Evolutionary conservation across 2,797 vertebrate species (phyloP).

Genomic region (Rhabdomys pumilio): DNA sequence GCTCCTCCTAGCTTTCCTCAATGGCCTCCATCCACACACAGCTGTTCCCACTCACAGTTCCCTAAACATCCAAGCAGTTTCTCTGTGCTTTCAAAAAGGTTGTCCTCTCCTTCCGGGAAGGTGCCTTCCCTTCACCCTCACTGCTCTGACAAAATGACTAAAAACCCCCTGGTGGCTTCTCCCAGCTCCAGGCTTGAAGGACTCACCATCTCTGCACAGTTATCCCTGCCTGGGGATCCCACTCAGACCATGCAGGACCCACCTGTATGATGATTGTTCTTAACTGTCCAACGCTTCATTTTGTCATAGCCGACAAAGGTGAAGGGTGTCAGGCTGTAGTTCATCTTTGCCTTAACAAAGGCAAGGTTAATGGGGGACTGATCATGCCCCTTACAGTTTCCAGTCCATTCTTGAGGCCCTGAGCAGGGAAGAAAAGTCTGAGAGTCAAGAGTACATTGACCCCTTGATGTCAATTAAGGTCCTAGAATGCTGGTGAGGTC

Average conservation of each 20-base stretch:
- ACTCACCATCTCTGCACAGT: fast-evolving
- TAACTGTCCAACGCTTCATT: conserved; percentile 82
- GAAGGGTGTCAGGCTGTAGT: conserved; percentile 88
- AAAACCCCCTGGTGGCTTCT: background rate
- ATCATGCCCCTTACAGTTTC: conserved; percentile 77
- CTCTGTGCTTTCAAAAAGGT: background rate
- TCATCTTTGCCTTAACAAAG: conserved; percentile 86
- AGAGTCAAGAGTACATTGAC: fast-evolving
- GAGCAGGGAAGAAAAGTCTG: background rate
- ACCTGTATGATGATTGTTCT: conserved; percentile 94
- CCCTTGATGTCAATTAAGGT: background rate
- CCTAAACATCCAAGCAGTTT: background rate
- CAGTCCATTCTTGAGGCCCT: conserved; percentile 92
- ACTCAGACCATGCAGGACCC: conserved; percentile 26
- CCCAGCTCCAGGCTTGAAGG: background rate
- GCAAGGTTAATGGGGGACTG: conserved; percentile 96
- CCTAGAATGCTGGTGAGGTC: background rate
- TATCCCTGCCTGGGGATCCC: background rate
- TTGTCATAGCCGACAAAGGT: conserved; percentile 91
- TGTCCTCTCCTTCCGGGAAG: conserved; percentile 14
- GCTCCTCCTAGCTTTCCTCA: background rate
- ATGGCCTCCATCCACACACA: background rate
- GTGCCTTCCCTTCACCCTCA: no score
- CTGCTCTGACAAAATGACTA: background rate
- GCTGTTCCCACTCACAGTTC: background rate